These are phyloP conservation scores for Vulpes vulpes DNA, from an alignment of 2,113 vertebrate species.

Conservation along the genomic window DNA sequence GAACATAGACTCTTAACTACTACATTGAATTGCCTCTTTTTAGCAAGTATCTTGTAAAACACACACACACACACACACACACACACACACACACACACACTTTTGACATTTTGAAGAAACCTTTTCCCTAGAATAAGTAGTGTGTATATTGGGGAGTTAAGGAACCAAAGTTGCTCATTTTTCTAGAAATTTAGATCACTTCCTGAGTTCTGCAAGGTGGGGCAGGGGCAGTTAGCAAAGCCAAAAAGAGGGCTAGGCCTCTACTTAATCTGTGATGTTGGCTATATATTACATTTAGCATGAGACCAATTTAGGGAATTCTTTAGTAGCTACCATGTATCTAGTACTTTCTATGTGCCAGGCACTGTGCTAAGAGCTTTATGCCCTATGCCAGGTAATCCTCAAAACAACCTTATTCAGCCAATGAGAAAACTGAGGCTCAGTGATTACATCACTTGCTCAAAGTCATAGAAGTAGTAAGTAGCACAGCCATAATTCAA, in stretches of 20 bases:
- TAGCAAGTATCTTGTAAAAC: not conserved
- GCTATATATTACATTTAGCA: not conserved
- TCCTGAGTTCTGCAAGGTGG: not conserved
- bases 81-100: not conserved
- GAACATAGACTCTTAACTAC: conserved; percentile 32
- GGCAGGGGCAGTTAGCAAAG: not conserved
- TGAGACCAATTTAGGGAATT: not conserved
- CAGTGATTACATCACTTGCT: not conserved
- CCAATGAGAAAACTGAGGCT: not conserved
- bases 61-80: not conserved
- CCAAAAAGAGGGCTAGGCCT: not conserved
- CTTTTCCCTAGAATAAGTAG: conserved; percentile 4
- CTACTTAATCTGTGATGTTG: not conserved
- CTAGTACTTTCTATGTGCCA: not conserved
- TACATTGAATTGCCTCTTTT: not conserved
- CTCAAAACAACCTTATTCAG: not conserved
- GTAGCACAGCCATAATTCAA: conserved; percentile 44
- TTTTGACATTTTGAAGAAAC: conserved; percentile 23
- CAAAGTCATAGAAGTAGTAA: not conserved
- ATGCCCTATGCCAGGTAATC: not conserved
- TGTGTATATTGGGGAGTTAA: not conserved
- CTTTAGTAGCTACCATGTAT: not conserved
- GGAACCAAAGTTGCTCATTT: not conserved
- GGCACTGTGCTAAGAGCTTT: not conserved
- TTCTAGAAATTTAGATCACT: not conserved